Base-by-base conservation (phyloP, 2,797 vertebrate species). In the Pangasius djambal region DNA sequence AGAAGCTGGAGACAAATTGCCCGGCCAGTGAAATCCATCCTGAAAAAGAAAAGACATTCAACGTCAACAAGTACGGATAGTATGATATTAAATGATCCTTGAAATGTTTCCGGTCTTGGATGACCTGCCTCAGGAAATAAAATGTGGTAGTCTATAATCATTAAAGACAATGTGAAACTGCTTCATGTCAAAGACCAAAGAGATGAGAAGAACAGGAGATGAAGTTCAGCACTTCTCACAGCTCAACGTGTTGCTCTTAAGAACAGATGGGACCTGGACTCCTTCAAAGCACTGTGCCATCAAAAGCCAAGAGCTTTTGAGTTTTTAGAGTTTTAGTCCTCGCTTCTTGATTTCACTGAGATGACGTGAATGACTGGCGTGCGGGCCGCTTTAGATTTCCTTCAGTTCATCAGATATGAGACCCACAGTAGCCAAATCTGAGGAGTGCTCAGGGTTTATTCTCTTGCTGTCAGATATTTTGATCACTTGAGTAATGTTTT, bases 1-100 rank as follows among this genome's bases (percentile, higher is more conserved):
- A 44, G 81, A 18, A 25, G 8, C 52, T 79, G 70, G 65, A 91
- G 52, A 86, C 87, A 75, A 25, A 13, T 31, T 50, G 55, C 77
- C 44, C 52, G 1, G 77, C 81, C 85, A 82, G 52, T 82, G 61
- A 75, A 82, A 87, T 74, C 44, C 87, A 83, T 37, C 40, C 55
- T 52, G n/a, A 74, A 67, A n/a, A 88, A 63, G 61, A 70, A 79
- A 63, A 59, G 20, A 61, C 16, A 34, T 72, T 52, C 40, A 61
- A 4, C 72, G 55, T 87, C 59, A 87, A 59, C 48, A 61, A 90
- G 84, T 28, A 75, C 83, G 48, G 75, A 70, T 37, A 85, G 85
- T 92, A 85, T 57, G 86, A 91, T 74, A 61, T 75, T 37, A 50
- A 77, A 85, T 67, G 40, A 84, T 87, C 61, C 77, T 55, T 52